Percentiles rank a stretch among this genome's conserved stretches.
These are phyloP conservation scores for Nephrotoma guestfalica DNA, from an alignment of 2,888 invertebrate species.

Conservation along the genomic window DNA sequence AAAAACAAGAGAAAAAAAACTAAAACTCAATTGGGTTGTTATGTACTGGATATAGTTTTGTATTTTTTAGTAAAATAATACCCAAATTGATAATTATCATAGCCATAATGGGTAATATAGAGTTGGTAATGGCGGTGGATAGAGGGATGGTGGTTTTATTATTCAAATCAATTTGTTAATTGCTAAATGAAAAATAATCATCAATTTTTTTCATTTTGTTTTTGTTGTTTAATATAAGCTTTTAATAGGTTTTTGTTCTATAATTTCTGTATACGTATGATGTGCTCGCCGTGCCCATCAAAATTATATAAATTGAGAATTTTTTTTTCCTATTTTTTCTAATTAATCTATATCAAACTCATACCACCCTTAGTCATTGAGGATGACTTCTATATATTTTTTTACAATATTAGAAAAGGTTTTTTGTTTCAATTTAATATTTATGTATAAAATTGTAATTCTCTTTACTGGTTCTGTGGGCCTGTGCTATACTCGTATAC, in stretches of 20 bases:
- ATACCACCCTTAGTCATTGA: background rate
- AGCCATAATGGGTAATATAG: background rate
- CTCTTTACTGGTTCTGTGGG: background rate
- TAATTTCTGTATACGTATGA: background rate
- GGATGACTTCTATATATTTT: background rate
- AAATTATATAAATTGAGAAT: background rate
- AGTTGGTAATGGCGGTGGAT: background rate
- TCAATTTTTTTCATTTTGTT: background rate
- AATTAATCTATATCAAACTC: background rate
- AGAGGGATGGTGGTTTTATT: background rate
- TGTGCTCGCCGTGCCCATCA: background rate
- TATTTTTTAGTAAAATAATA: background rate
- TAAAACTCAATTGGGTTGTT: background rate
- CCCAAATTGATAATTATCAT: background rate
- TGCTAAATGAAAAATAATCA: background rate
- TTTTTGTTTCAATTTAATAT: background rate
- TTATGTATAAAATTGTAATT: background rate
- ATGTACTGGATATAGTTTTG: background rate
- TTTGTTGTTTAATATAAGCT: background rate
- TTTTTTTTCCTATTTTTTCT: background rate
- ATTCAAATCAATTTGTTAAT: background rate
- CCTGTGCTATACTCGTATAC: background rate
- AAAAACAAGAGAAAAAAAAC: background rate
- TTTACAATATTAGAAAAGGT: background rate
- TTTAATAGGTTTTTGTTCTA: background rate